phyloP scores from a whole-genome alignment of 2,113 vertebrate species.

The Odocoileus hemionus region DNA sequence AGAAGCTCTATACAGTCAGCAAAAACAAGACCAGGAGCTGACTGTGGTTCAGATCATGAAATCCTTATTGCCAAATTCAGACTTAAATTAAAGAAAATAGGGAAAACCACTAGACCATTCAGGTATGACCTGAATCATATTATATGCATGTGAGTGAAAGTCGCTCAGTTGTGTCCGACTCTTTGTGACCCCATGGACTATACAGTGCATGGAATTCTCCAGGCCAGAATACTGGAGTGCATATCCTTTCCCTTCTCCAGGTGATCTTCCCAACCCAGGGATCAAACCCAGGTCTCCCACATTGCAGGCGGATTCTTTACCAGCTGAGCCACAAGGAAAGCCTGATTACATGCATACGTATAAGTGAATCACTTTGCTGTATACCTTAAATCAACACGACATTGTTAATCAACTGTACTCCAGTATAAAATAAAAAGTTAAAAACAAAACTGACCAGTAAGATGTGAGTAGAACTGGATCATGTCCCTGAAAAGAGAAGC shows the following conservation, averaged over 20 bases:
- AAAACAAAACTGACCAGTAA: not conserved
- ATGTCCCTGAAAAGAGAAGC: not conserved
- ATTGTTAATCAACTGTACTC: not conserved
- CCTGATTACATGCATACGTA: not conserved
- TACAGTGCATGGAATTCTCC: not conserved
- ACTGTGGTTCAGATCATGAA: not conserved
- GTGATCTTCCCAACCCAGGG: not conserved
- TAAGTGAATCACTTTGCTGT: not conserved
- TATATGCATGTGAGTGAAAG: not conserved
- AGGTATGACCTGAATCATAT: not conserved
- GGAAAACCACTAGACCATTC: not conserved
- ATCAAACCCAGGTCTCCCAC: not conserved
- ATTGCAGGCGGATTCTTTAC: not conserved
- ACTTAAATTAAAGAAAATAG: not conserved
- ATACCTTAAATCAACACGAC: not conserved
- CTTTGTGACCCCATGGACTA: not conserved
- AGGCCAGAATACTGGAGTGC: not conserved
- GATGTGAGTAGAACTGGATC: not conserved
- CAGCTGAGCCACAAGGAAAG: not conserved
- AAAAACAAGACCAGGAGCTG: not conserved
- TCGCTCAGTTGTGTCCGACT: not conserved
- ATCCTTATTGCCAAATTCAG: not conserved
- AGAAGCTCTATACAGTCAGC: not conserved
- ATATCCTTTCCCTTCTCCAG: not conserved
- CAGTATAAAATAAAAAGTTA: not conserved